These are phyloP conservation scores for Cryptops parisi DNA, from an alignment of 2,888 invertebrate species.

Conservation along the genomic window DNA sequence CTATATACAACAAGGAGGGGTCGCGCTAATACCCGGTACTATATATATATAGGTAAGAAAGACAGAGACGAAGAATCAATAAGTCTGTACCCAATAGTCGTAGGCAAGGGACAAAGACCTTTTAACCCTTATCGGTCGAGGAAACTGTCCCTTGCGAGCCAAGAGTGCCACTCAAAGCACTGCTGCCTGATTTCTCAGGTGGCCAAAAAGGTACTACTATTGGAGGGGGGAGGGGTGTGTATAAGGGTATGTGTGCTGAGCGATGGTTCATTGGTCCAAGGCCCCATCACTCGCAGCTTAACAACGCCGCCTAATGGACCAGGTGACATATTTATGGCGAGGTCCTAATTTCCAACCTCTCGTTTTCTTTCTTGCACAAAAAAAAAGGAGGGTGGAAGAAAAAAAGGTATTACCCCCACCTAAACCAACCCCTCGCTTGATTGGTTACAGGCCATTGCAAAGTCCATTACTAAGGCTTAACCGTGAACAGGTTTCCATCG, in stretches of 20 bases:
- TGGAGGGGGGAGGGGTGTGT: not conserved
- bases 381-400: not conserved
- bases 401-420: not conserved
- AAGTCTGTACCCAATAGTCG: not conserved
- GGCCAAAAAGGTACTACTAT: not conserved
- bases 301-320: conserved; percentile 9
- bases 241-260: too few species aligned
- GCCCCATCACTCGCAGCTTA: conserved; percentile 1
- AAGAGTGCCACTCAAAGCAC: conserved; percentile 9
- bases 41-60: not conserved
- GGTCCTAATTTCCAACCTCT: conserved; percentile 9
- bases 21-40: too few species aligned
- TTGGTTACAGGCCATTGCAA: conserved; percentile 1
- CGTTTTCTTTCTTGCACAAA: not conserved
- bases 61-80: not conserved
- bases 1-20: too few species aligned
- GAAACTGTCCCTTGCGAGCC: not conserved
- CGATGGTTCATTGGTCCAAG: not conserved
- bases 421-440: not conserved
- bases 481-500: not conserved
- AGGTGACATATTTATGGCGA: conserved; percentile 12
- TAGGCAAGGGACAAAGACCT: conserved; percentile 1
- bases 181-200: conserved; percentile 12
- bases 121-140: conserved; percentile 4
- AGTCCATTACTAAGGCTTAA: not conserved